phyloP scores from a whole-genome alignment of 2,113 vertebrate genomes.

The Vombatus ursinus region DNA sequence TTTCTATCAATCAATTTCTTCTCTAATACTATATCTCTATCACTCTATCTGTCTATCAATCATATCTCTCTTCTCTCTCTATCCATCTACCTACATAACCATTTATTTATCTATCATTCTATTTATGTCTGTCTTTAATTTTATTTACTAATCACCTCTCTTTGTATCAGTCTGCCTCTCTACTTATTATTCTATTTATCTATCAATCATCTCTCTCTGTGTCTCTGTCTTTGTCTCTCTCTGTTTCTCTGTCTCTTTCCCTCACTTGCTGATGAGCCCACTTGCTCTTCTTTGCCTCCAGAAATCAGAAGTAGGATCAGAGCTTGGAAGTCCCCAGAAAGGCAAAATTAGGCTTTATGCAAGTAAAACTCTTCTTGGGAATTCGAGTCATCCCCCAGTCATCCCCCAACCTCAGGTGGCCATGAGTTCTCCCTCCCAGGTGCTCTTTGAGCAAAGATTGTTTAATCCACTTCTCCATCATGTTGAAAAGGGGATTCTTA shows the following conservation, averaged over 20 bases:
- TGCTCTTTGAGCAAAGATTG: background rate
- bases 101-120: no score
- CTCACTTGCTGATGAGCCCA: background rate
- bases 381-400: background rate
- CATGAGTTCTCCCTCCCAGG: background rate
- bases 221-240: constrained; percentile 49
- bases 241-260: constrained; percentile 8
- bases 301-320: background rate
- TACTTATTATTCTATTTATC: background rate
- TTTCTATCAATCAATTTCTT: background rate
- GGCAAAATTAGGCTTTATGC: background rate
- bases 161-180: background rate
- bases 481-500: background rate
- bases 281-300: background rate
- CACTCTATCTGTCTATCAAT: no score
- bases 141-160: background rate
- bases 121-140: no score
- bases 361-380: background rate
- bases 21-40: background rate
- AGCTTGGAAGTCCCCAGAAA: background rate
- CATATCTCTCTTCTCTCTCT: no score
- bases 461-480: background rate
- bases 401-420: background rate
- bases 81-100: background rate
- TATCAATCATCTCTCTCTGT: background rate